A percentile compares a stretch with the other conserved stretches of the same genome.
Evolutionary conservation across 2,888 invertebrate species (phyloP).

Genomic region (Scrobipalpa costella): DNA sequence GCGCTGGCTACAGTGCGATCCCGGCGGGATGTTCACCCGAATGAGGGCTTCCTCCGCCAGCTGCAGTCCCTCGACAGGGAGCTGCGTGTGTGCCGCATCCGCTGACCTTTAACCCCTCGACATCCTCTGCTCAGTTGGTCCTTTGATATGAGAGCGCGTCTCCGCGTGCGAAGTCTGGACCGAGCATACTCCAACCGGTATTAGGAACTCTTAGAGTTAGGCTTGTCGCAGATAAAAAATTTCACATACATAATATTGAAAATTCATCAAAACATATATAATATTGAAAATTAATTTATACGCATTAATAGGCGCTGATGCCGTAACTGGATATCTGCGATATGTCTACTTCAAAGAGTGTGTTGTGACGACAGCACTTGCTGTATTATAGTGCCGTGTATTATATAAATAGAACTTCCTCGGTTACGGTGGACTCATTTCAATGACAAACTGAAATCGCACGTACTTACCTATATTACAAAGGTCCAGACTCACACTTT

Average conservation of each 20-base stretch:
- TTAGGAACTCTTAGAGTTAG: not conserved
- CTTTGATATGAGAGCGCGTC: constrained; percentile 45
- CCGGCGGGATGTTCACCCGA: constrained; percentile 88
- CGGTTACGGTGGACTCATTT: not conserved
- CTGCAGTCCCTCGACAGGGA: constrained; percentile 85
- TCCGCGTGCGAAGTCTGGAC: constrained; percentile 66
- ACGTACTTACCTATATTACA: not conserved
- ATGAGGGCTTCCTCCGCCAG: constrained; percentile 90
- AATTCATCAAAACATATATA: not conserved
- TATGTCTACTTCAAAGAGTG: not conserved
- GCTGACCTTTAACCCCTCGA: constrained; percentile 68
- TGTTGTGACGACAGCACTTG: not conserved
- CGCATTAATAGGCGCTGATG: no score
- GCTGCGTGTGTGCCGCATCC: constrained; percentile 75
- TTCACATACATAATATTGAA: not conserved
- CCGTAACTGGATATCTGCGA: constrained; percentile 1
- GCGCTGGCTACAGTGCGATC: constrained; percentile 87
- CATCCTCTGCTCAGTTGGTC: constrained; percentile 51
- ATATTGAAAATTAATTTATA: not conserved
- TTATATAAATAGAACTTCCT: not conserved
- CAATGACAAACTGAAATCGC: not conserved
- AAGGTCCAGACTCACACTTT: not conserved
- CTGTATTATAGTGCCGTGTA: not conserved
- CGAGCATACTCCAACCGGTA: constrained; percentile 50
- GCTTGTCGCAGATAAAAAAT: not conserved